Evolutionary conservation across 1,140 invertebrate species (phyloP), one percentile per base, ranked within the genome.

Genomic region (Plectrocnemia conspersa): DNA sequence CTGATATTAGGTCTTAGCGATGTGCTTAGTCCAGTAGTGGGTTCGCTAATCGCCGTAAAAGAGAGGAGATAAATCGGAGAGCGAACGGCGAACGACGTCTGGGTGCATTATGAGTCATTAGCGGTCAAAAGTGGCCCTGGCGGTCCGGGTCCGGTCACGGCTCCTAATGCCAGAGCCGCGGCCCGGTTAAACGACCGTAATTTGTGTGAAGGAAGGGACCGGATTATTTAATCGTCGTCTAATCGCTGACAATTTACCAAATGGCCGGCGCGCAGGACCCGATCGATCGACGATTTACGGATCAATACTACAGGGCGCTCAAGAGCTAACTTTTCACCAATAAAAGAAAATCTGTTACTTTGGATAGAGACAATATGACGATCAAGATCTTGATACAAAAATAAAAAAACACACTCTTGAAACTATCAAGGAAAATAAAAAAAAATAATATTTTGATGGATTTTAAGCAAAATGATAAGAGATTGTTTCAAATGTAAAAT

Each of bases 231-330:
- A 59, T 59, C 57, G 57, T 38, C 54, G 50, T 49, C 29, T 59
- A 59, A 59, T 59, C 57, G 57, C 47, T 55, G 22, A 59, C 57
- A 59, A 59, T 59, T 59, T 59, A 55, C 52, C 38, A 59, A 59
- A 59, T 59, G 47, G 47, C 47, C 47, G 46, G 35, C 18, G n/a
- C 52, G 56, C 44, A 36, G 40, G 47, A 45, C 35, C 56, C 56
- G 46, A 44, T 38, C 56, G 52, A 54, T 54, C 15, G 25, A 50
- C 47, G 33, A 50, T 54, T 54, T 45, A 46, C 35, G 25, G 33
- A 50, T 47, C 42, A 45, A 27, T 56, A 11, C 5, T 36, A 53
- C 24, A 42, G 16, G 27, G 45, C 36, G n/a, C 18, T 10, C 47
- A 23, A 3, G 1, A 29, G 11, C 21, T 21, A 25, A 2, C 13